phyloP scores from a whole-genome alignment of 2,888 invertebrate species.

The Athripsodes cinereus region DNA sequence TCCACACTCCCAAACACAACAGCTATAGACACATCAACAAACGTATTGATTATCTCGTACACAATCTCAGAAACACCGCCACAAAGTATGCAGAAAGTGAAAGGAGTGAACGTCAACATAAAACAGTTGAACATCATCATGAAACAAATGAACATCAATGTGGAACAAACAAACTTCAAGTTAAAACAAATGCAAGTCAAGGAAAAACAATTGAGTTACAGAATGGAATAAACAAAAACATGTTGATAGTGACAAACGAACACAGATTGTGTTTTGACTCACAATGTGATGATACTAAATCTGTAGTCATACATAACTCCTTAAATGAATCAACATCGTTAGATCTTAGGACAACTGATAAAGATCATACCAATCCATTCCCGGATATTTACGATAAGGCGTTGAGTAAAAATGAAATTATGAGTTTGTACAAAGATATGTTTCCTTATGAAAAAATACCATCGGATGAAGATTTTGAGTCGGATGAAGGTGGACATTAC shows the following conservation, averaged over 20 bases:
- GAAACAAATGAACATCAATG: too few species aligned
- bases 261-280: background rate
- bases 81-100: slow-evolving; percentile 23
- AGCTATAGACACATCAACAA: slow-evolving; percentile 23
- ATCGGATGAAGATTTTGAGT: background rate
- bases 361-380: slow-evolving; percentile 24
- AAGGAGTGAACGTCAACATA: background rate
- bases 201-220: background rate
- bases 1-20: slow-evolving; percentile 7
- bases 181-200: background rate
- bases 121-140: background rate
- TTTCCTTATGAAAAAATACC: slow-evolving; percentile 36
- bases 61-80: background rate
- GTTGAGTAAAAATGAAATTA: slow-evolving; percentile 16
- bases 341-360: background rate
- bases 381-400: slow-evolving; percentile 20
- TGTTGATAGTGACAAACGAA: background rate
- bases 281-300: background rate
- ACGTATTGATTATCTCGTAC: slow-evolving; percentile 29
- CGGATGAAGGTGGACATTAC: slow-evolving; percentile 18
- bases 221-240: background rate
- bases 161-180: background rate
- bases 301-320: too few species aligned
- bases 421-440: slow-evolving; percentile 22
- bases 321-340: background rate